These are phyloP conservation scores for Xestia ashworthii DNA, from an alignment of 2,888 invertebrate genomes.

Conservation along the genomic window DNA sequence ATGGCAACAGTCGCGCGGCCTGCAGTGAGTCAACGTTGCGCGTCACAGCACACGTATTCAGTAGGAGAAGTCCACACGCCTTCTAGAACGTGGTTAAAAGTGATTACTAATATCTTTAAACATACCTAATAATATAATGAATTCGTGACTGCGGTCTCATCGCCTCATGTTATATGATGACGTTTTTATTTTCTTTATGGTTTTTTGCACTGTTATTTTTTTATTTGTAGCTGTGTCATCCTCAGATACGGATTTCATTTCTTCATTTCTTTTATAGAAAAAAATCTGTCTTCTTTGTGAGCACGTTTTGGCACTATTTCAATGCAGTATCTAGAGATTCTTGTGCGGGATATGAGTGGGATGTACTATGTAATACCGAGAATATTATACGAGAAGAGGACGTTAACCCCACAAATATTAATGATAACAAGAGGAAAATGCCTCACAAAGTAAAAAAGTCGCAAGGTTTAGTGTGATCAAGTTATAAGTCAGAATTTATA, in stretches of 20 bases:
- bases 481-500: neutral
- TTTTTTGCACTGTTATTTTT: slow-evolving; percentile 15
- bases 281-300: neutral
- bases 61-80: slow-evolving; percentile 38
- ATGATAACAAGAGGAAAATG: no score
- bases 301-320: neutral
- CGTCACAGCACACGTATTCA: slow-evolving; percentile 60
- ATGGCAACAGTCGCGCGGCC: slow-evolving; percentile 50
- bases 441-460: no score
- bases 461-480: no score
- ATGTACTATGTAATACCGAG: neutral
- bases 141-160: slow-evolving; percentile 42
- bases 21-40: slow-evolving; percentile 53
- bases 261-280: neutral
- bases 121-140: neutral
- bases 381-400: neutral
- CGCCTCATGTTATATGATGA: slow-evolving; percentile 33
- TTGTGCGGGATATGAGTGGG: neutral
- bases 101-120: slow-evolving; percentile 37
- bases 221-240: neutral
- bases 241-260: slow-evolving; percentile 9
- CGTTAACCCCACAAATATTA: neutral
- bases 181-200: slow-evolving; percentile 38
- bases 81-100: slow-evolving; percentile 43
- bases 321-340: neutral